Conservation (phyloP, 2,888 invertebrate genomes). For the Sericinus montela region DNA sequence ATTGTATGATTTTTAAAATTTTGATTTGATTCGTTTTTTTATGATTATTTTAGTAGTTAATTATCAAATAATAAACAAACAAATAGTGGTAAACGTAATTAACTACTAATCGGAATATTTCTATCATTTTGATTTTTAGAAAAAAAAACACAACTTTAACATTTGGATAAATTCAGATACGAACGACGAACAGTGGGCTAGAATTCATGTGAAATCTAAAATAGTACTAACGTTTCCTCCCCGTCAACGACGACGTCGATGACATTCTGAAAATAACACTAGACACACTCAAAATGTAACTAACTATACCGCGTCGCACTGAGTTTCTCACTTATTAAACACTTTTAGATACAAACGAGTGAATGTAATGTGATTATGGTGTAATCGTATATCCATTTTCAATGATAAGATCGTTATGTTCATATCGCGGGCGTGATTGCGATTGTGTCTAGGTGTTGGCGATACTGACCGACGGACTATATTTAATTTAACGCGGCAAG, state of each 20-base stretch:
- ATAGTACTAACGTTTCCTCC: slow-evolving; percentile 67
- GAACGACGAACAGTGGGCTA: not conserved
- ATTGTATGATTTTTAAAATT: too few relatives aligned
- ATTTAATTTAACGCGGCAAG: slow-evolving; percentile 69
- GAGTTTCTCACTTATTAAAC: slow-evolving; percentile 53
- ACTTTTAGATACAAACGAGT: slow-evolving; percentile 50
- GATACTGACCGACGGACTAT: slow-evolving; percentile 55
- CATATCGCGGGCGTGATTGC: slow-evolving; percentile 34
- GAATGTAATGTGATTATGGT: slow-evolving; percentile 51
- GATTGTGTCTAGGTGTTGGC: slow-evolving; percentile 49
- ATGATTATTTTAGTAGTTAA: too few relatives aligned
- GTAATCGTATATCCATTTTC: slow-evolving; percentile 72
- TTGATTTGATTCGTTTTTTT: too few relatives aligned
- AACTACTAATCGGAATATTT: too few relatives aligned
- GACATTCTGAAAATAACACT: slow-evolving; percentile 62
- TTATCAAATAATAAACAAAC: too few relatives aligned
- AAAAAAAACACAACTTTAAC: too few relatives aligned
- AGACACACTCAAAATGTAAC: slow-evolving; percentile 39
- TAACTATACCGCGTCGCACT: slow-evolving; percentile 49
- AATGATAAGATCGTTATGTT: slow-evolving; percentile 64
- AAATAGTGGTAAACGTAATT: too few relatives aligned
- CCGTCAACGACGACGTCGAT: slow-evolving; percentile 56
- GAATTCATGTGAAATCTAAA: slow-evolving; percentile 30
- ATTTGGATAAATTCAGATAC: too few relatives aligned
- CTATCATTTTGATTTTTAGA: too few relatives aligned